Evolutionary conservation across 1,140 invertebrate species (phyloP).

Genomic region (Manduca sexta): DNA sequence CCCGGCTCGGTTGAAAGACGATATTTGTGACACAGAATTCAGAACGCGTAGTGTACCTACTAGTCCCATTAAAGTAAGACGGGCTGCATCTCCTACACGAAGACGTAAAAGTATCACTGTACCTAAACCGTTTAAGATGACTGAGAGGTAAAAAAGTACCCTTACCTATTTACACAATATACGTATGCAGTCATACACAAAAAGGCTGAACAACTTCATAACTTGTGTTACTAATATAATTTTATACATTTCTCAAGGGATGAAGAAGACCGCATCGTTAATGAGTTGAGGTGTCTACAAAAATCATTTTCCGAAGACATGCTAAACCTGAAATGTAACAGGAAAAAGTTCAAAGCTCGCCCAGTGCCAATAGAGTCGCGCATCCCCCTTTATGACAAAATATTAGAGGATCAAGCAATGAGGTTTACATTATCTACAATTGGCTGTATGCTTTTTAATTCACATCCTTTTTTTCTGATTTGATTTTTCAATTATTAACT

Average conservation of each 20-base stretch:
- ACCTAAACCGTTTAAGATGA: slow-evolving; percentile 80
- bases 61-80: slow-evolving; percentile 66
- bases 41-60: slow-evolving; percentile 73
- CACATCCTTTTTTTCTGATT: slow-evolving; percentile 5
- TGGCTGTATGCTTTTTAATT: slow-evolving; percentile 26
- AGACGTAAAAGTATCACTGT: slow-evolving; percentile 71
- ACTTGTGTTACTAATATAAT: slow-evolving; percentile 2
- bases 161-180: no score
- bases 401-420: slow-evolving; percentile 80
- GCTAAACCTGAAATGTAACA: slow-evolving; percentile 64
- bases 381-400: slow-evolving; percentile 80
- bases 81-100: slow-evolving; percentile 29
- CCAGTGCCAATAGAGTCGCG: slow-evolving; percentile 80
- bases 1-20: slow-evolving; percentile 17
- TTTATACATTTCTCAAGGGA: slow-evolving; percentile 69
- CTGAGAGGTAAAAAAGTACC: slow-evolving; percentile 74
- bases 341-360: slow-evolving; percentile 72
- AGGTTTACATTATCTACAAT: slow-evolving; percentile 61
- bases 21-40: slow-evolving; percentile 28
- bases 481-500: no score
- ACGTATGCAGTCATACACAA: no score
- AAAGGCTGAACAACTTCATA: no score
- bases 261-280: slow-evolving; percentile 75
- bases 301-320: slow-evolving; percentile 65
- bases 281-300: slow-evolving; percentile 56